phyloP scores from a whole-genome alignment of 92 coral and sea anemone genomes.

The Phymanthus crucifer region DNA sequence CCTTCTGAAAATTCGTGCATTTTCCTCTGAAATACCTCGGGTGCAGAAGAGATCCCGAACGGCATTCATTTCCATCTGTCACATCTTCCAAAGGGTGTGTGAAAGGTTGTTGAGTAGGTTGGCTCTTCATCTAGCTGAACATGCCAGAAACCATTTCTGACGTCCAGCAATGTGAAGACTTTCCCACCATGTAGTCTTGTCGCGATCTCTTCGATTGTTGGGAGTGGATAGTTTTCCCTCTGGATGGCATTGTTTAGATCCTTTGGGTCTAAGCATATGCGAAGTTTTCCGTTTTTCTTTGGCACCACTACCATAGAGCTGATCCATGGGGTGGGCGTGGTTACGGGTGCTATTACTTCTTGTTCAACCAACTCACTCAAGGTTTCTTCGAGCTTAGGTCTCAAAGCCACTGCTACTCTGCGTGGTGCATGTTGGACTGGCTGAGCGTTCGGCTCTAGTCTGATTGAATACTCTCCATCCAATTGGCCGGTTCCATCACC shows the following conservation, averaged over 20 bases:
- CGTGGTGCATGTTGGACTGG: constrained; percentile 56
- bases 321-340: constrained; percentile 47
- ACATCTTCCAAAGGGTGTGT: constrained; percentile 52
- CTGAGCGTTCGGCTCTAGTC: constrained; percentile 26
- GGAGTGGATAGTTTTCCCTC: too few relatives aligned
- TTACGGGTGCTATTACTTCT: constrained; percentile 42
- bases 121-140: constrained; percentile 47
- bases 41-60: too few relatives aligned
- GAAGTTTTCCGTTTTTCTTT: too few relatives aligned
- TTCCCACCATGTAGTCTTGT: too few relatives aligned
- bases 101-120: constrained; percentile 33
- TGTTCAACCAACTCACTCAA: constrained; percentile 42
- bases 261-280: constrained; percentile 55
- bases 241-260: too few relatives aligned
- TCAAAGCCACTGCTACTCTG: constrained; percentile 31
- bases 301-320: constrained; percentile 45
- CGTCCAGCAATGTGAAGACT: too few relatives aligned
- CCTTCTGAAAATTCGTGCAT: constrained; percentile 49
- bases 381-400: constrained; percentile 38
- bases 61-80: constrained; percentile 56
- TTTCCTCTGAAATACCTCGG: too few relatives aligned
- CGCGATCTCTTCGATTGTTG: constrained; percentile 51
- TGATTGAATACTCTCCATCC: constrained; percentile 45
- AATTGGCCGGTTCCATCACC: too few relatives aligned
- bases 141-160: too few relatives aligned